Percentiles rank a stretch among this genome's conserved stretches.
Evolutionary conservation across 2,888 invertebrate genomes (phyloP).

Genomic region (Brachypterus glaber): DNA sequence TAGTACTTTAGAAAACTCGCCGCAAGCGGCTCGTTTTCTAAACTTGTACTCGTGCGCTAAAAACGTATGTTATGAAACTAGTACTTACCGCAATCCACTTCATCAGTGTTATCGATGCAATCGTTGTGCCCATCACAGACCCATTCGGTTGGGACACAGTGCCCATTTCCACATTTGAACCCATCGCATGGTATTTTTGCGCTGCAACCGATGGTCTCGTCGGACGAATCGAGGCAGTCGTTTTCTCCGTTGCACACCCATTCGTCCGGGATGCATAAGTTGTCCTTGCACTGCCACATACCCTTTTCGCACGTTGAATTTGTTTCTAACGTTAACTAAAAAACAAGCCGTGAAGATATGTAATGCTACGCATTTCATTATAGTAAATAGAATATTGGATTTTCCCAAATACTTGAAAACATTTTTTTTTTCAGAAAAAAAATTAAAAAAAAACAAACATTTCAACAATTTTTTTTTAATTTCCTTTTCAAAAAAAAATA

Average conservation of each 20-base stretch:
- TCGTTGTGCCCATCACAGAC: conserved; percentile 49
- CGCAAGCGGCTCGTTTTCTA: too few species aligned
- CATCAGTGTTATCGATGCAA: conserved; percentile 50
- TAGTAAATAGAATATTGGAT: too few species aligned
- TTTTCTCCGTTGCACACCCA: conserved; percentile 38
- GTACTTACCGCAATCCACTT: conserved; percentile 45
- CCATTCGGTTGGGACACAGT: conserved; percentile 46
- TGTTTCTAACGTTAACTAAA: conserved; percentile 8
- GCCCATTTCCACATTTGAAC: conserved; percentile 51
- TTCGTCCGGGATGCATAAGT: conserved; percentile 30
- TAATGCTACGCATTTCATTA: too few species aligned
- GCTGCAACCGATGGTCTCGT: conserved; percentile 40
- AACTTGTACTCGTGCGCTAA: too few species aligned
- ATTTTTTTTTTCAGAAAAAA: too few species aligned
- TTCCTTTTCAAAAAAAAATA: too few species aligned
- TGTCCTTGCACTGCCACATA: conserved; percentile 35
- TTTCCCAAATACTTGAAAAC: too few species aligned
- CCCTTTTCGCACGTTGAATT: conserved; percentile 27
- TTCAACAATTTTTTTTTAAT: too few species aligned
- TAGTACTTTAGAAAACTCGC: too few species aligned
- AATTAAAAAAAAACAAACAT: too few species aligned
- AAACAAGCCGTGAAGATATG: background rate
- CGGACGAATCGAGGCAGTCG: conserved; percentile 39
- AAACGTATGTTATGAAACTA: too few species aligned
- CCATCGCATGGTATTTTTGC: conserved; percentile 46